Conservation (phyloP, 2,797 vertebrate genomes). For the Onychomys torridus region DNA sequence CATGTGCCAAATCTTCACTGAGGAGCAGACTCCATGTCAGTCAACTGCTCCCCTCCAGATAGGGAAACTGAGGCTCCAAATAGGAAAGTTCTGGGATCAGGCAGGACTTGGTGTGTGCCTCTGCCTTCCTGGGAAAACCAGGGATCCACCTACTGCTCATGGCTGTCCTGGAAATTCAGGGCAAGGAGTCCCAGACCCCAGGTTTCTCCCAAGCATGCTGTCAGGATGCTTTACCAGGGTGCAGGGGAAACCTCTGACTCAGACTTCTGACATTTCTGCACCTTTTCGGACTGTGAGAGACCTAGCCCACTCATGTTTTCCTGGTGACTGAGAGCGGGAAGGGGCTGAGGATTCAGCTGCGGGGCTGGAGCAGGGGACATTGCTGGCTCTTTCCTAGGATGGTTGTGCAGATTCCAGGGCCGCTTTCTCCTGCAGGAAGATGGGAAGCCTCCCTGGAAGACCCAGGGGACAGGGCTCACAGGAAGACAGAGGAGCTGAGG, state of each 20-base stretch:
- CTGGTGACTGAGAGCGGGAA: not conserved
- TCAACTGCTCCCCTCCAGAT: not conserved
- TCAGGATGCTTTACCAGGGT: not conserved
- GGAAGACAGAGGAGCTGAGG: not conserved
- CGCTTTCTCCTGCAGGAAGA: not conserved
- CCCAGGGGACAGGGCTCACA: not conserved
- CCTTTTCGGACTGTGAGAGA: not conserved
- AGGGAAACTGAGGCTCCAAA: not conserved
- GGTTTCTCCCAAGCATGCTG: not conserved
- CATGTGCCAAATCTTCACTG: not conserved
- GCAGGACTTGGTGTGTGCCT: not conserved
- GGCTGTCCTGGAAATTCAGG: rapidly evolving
- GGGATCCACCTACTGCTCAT: not conserved
- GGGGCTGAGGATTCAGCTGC: rapidly evolving
- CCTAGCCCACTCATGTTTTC: not conserved
- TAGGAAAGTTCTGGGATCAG: not conserved
- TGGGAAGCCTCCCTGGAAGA: no score
- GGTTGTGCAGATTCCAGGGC: not conserved
- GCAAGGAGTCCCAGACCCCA: rapidly evolving
- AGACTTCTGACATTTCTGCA: not conserved
- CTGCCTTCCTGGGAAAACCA: not conserved
- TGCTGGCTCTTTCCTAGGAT: not conserved
- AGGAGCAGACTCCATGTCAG: not conserved
- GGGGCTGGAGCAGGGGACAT: rapidly evolving
- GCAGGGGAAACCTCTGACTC: not conserved